These are phyloP conservation scores for Nerophis ophidion DNA, from an alignment of 2,113 vertebrate genomes.

Conservation along the genomic window DNA sequence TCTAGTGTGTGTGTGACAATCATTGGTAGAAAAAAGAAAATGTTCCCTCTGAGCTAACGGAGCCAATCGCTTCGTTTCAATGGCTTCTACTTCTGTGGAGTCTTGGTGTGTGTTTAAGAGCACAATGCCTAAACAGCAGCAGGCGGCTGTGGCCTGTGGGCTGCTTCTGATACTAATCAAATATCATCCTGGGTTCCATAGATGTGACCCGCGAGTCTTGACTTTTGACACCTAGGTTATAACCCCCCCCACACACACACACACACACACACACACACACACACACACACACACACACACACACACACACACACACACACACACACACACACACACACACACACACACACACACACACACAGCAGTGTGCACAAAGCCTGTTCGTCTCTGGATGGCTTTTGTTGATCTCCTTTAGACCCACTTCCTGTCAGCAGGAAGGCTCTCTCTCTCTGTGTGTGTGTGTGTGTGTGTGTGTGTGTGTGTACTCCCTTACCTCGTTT, in stretches of 20 bases:
- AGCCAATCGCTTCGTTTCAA: no score
- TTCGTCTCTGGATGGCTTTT: conserved; percentile 47
- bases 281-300: conserved; percentile 18
- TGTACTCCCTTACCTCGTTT: conserved; percentile 78
- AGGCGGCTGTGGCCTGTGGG: no score
- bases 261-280: conserved; percentile 15
- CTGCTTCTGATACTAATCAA: no score
- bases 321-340: conserved; percentile 14
- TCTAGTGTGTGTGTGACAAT: no score
- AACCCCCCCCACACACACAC: conserved; percentile 3
- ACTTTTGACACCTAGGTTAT: no score
- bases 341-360: conserved; percentile 24
- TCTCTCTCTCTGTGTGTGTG: conserved; percentile 22
- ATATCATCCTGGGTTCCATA: no score
- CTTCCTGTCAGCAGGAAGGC: conserved; percentile 47
- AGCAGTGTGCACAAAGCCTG: conserved; percentile 30
- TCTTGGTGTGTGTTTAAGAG: no score
- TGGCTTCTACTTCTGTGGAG: no score
- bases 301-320: conserved; percentile 14
- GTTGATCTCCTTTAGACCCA: conserved; percentile 44
- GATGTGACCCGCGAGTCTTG: no score
- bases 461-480: conserved; percentile 23
- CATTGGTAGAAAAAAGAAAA: no score
- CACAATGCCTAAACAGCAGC: no score
- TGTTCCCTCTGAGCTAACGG: no score